Percentiles rank a stretch among this genome's conserved stretches.
Evolutionary conservation across 2,797 vertebrate genomes (phyloP).

Genomic region (Podargus strigoides): DNA sequence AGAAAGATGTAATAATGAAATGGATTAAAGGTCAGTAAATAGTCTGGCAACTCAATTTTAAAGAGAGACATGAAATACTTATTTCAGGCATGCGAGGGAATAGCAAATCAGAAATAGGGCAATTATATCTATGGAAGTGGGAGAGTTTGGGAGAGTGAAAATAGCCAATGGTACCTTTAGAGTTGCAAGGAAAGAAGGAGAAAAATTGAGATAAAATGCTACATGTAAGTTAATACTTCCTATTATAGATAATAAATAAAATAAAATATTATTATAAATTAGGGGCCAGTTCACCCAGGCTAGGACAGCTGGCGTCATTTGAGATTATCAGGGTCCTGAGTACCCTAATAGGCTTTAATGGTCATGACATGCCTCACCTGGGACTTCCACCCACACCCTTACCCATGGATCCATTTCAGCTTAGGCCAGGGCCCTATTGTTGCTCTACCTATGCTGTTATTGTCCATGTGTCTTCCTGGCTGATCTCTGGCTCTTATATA

Average conservation of each 20-base stretch:
- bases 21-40: neutral
- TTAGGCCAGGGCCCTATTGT: neutral
- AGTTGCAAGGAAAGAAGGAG: neutral
- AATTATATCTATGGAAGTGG: neutral
- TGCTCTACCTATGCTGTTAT: neutral
- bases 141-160: neutral
- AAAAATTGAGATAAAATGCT: neutral
- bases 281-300: neutral
- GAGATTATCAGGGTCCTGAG: neutral
- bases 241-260: neutral
- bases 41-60: neutral
- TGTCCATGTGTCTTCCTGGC: fast-evolving
- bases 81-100: neutral
- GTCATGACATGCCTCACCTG: neutral
- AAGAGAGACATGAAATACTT: neutral
- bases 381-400: too few relatives aligned
- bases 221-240: neutral
- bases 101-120: neutral
- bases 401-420: neutral
- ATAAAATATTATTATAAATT: neutral
- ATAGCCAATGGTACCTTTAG: neutral
- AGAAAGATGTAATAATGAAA: neutral
- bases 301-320: neutral
- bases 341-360: neutral
- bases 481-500: neutral